Conservation (phyloP, 2,888 invertebrate genomes). For the Eudemis profundana region DNA sequence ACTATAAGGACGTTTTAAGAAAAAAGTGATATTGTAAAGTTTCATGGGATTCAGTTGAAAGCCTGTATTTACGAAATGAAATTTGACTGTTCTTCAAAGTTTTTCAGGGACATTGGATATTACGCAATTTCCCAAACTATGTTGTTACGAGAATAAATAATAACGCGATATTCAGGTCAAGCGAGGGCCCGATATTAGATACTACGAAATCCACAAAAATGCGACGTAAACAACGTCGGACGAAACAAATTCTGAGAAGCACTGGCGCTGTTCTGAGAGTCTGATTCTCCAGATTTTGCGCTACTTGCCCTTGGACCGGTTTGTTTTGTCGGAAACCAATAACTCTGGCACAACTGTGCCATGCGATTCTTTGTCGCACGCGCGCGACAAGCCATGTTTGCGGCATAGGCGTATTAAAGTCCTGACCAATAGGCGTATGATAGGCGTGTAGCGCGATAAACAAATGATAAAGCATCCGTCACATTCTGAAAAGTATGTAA, state of each 20-base stretch:
- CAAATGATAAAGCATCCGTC: too few species aligned
- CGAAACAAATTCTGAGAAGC: constrained; percentile 4
- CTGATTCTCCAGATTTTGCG: constrained; percentile 7
- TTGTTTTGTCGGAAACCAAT: background rate
- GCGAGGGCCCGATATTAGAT: constrained; percentile 7
- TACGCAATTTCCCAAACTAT: constrained; percentile 20
- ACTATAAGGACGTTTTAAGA: too few species aligned
- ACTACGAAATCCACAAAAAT: constrained; percentile 14
- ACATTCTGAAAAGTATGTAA: too few species aligned
- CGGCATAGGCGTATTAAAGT: too few species aligned
- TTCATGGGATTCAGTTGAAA: background rate
- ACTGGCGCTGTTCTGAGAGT: background rate
- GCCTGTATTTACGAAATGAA: background rate
- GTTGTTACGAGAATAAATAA: constrained; percentile 18
- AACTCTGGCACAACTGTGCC: too few species aligned
- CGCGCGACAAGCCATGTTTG: too few species aligned
- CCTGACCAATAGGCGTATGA: too few species aligned
- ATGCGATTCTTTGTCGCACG: too few species aligned
- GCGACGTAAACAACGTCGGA: constrained; percentile 22
- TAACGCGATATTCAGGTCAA: constrained; percentile 22
- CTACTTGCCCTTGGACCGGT: background rate
- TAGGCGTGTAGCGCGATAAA: too few species aligned
- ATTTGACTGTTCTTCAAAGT: background rate
- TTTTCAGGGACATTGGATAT: constrained; percentile 16
- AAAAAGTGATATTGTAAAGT: background rate